Evolutionary conservation across 2,113 vertebrate genomes (phyloP).

Genomic region (Solenodon paradoxus): DNA sequence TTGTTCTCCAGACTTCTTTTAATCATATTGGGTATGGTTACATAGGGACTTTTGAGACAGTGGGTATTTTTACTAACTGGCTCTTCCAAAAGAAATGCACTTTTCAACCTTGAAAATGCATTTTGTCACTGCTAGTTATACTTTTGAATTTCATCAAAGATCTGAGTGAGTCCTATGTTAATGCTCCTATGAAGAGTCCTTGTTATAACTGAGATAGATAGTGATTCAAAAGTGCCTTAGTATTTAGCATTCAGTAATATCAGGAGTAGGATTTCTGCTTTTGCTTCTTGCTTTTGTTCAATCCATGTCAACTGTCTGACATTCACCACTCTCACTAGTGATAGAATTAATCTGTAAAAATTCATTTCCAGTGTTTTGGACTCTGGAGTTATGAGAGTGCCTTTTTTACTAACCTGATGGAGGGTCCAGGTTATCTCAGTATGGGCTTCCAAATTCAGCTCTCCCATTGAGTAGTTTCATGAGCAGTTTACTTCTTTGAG

Average conservation of each 20-base stretch:
- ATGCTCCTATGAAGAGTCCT: not conserved
- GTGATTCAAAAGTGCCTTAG: not conserved
- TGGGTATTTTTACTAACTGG: slow-evolving; percentile 26
- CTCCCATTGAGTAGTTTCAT: not conserved
- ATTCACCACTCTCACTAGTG: not conserved
- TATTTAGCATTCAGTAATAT: not conserved
- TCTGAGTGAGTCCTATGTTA: not conserved
- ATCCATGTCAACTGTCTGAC: not conserved
- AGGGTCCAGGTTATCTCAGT: not conserved
- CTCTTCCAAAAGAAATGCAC: not conserved
- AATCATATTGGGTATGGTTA: not conserved
- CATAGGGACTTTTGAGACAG: not conserved
- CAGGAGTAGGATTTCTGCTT: not conserved
- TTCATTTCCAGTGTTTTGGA: not conserved
- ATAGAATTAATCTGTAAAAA: not conserved
- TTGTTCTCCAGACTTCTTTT: slow-evolving; percentile 45
- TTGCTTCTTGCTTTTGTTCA: not conserved
- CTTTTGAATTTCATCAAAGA: not conserved
- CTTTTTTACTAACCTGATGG: not conserved
- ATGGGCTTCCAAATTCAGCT: not conserved
- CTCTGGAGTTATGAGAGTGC: not conserved
- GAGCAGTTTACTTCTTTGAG: not conserved
- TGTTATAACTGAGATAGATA: not conserved
- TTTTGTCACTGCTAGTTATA: not conserved
- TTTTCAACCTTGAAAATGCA: not conserved